These are phyloP conservation scores for Dendrolimus kikuchii DNA, from an alignment of 1,140 invertebrate genomes.

Conservation along the genomic window DNA sequence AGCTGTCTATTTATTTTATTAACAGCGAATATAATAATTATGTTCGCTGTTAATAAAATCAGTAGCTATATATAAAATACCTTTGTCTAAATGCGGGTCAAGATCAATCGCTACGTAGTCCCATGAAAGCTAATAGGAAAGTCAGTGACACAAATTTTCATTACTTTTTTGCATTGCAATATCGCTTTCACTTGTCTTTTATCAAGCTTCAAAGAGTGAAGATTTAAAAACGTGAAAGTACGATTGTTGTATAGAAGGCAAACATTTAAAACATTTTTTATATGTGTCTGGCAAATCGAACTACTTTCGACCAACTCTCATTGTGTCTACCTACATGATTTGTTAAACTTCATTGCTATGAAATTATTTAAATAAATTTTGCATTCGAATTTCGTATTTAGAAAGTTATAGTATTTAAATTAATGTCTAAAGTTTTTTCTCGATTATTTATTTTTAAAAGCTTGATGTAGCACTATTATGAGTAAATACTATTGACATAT, in stretches of 20 bases:
- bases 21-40: no score
- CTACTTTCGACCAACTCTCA: conserved; percentile 40
- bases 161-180: conserved; percentile 57
- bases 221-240: conserved; percentile 62
- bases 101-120: conserved; percentile 21
- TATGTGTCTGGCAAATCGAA: conserved; percentile 47
- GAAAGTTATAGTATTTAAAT: no score
- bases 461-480: no score
- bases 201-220: conserved; percentile 45
- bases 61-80: conserved; percentile 1
- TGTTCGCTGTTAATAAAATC: no score
- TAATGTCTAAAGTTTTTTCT: no score
- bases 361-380: conserved; percentile 28
- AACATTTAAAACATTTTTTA: conserved; percentile 39
- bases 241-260: conserved; percentile 39
- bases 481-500: no score
- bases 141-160: conserved; percentile 61
- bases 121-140: conserved; percentile 48
- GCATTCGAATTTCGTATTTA: no score
- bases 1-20: no score
- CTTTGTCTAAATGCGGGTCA: conserved; percentile 32
- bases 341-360: background rate
- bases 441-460: no score
- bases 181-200: conserved; percentile 66
- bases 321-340: conserved; percentile 35